Percentiles rank a stretch among this genome's conserved stretches.
phyloP scores from a whole-genome alignment of 2,113 vertebrate genomes.

The Salvelinus namaycush region DNA sequence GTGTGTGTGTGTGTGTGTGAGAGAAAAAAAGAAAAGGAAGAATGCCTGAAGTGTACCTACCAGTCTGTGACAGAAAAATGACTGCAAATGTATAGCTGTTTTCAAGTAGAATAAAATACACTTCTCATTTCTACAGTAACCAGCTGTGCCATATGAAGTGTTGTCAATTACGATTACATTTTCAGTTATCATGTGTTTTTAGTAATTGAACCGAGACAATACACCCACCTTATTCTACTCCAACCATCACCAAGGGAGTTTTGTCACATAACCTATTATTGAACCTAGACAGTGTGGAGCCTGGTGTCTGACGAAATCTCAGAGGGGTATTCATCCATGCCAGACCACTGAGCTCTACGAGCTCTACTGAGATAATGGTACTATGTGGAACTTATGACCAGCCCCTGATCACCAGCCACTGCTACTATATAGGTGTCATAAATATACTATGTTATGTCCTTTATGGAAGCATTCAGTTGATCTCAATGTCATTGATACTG shows the following conservation, averaged over 20 bases:
- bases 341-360: neutral
- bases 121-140: neutral
- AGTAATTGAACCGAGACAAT: constrained; percentile 18
- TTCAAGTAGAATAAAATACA: constrained; percentile 1
- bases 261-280: neutral
- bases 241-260: neutral
- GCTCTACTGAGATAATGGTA: neutral
- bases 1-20: neutral
- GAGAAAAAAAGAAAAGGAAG: too few species aligned
- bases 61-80: constrained; percentile 10
- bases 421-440: neutral
- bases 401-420: neutral
- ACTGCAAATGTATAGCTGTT: neutral
- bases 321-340: constrained; percentile 1
- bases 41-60: neutral
- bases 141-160: neutral
- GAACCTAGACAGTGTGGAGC: constrained; percentile 1
- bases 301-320: neutral
- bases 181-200: constrained; percentile 6
- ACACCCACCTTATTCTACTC: neutral
- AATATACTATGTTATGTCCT: neutral
- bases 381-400: neutral
- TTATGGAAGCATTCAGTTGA: neutral
- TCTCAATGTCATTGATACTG: too few species aligned
- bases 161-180: neutral